Evolutionary conservation across 2,113 vertebrate genomes (phyloP), one percentile per base, ranked within the genome.

Genomic region (Marmota monax): DNA sequence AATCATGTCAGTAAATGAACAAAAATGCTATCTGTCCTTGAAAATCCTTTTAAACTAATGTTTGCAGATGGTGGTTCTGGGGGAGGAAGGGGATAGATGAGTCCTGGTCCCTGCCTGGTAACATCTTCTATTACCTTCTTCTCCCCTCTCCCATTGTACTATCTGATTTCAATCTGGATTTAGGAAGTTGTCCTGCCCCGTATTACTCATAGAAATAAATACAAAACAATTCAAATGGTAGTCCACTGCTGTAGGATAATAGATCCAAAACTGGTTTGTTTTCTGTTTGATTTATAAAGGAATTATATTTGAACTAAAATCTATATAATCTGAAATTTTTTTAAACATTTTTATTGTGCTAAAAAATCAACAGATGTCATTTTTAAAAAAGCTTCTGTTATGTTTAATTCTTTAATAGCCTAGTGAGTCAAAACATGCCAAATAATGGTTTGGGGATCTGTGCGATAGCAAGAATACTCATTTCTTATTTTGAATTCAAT

Each of bases 261-360:
- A 88, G 32, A 84, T 34, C 39, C 70, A 93, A 58, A 97, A 91
- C 32, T 70, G 39, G 89, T 83, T 82, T 61, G 17, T 89, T 86
- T 85, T 67, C 42, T 82, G 70, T 69, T 83, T 78, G 37, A 78
- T 93, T 96, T 93, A 37, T 80, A 65, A 90, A 37, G 42, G n/a
- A 90, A 90, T 88, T 92, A 48, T 83, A 89, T 84, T 97, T 96
- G n/a, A 82, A 58, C 74, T 86, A 76, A 87, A 88, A 84, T 92
- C 20, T 29, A 56, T 80, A 78, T 37, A 39, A 51, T 42, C 3
- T 42, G 72, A 95, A 84, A 51, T 13, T 2, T 13, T 51, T 51
- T 51, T 2, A 11, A 11, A 51, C 48, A 42, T 84, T 96, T 96
- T 14, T 78, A 94, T 70, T 85, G 12, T 80, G 37, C 18, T 92